Conservation (phyloP, 2,888 invertebrate species). For the Clostera curtula region DNA sequence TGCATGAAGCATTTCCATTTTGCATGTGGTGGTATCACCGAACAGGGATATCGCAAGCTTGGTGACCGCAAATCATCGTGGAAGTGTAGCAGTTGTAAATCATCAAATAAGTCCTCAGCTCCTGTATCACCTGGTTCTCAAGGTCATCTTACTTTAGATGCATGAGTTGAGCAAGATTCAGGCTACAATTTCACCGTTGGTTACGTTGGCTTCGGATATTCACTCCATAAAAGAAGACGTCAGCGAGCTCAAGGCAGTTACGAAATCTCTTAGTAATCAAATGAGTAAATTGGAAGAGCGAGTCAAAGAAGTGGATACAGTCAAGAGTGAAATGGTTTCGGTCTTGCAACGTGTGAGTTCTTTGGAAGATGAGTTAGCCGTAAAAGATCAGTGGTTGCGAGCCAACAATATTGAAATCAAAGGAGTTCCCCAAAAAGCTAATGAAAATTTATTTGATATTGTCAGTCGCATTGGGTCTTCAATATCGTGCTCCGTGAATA, state of each 20-base stretch:
- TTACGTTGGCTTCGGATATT: background rate
- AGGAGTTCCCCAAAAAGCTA: conserved; percentile 1
- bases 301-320: background rate
- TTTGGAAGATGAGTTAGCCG: conserved; percentile 1
- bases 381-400: conserved; percentile 1
- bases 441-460: conserved; percentile 2
- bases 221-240: no score
- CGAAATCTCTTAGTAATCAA: no score
- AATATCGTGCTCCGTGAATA: conserved; percentile 1
- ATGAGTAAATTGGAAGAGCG: no score
- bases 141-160: conserved; percentile 3
- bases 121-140: conserved; percentile 1
- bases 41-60: conserved; percentile 2
- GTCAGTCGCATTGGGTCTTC: background rate
- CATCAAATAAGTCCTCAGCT: background rate
- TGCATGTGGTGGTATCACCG: conserved; percentile 4
- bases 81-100: conserved; percentile 3
- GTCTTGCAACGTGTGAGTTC: no score
- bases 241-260: no score
- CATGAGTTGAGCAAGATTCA: background rate
- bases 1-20: conserved; percentile 3
- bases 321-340: background rate
- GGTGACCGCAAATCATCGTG: conserved; percentile 4
- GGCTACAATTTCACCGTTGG: conserved; percentile 1
- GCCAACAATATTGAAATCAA: conserved; percentile 3